Conservation (phyloP, 1,140 invertebrate species). For the Zaprionus ornatus region DNA sequence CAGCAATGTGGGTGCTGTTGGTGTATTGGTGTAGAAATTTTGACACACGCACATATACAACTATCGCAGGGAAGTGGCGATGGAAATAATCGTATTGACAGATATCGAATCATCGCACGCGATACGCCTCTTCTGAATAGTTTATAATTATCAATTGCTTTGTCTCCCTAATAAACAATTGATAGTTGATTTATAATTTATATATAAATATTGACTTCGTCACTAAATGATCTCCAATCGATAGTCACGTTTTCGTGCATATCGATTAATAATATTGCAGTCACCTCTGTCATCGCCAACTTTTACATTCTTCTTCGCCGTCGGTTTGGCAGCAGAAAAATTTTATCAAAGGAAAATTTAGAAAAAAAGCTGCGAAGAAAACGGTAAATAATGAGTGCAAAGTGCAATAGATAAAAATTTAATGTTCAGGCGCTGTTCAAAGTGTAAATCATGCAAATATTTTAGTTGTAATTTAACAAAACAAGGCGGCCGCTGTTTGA, state of each 20-base stretch:
- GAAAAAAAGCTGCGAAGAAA: constrained; percentile 36
- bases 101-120: constrained; percentile 3
- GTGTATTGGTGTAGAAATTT: constrained; percentile 57
- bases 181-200: constrained; percentile 3
- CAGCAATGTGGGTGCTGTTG: constrained; percentile 54
- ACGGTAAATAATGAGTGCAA: constrained; percentile 65
- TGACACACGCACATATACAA: constrained; percentile 43
- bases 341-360: constrained; percentile 59
- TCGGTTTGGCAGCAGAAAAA: constrained; percentile 73
- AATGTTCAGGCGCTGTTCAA: constrained; percentile 8
- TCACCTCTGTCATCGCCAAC: constrained; percentile 42
- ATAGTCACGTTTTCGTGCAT: constrained; percentile 16
- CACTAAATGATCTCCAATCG: not conserved
- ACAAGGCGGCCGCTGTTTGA: constrained; percentile 51
- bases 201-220: constrained; percentile 8
- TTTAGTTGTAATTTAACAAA: constrained; percentile 33
- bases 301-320: constrained; percentile 64
- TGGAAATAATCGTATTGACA: constrained; percentile 17
- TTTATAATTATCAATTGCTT: not conserved
- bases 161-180: not conserved
- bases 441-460: constrained; percentile 4
- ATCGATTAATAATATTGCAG: constrained; percentile 36
- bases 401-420: constrained; percentile 39
- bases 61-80: constrained; percentile 41
- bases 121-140: not conserved